Evolutionary conservation across 2,888 invertebrate species (phyloP).

Genomic region (Rapana venosa): DNA sequence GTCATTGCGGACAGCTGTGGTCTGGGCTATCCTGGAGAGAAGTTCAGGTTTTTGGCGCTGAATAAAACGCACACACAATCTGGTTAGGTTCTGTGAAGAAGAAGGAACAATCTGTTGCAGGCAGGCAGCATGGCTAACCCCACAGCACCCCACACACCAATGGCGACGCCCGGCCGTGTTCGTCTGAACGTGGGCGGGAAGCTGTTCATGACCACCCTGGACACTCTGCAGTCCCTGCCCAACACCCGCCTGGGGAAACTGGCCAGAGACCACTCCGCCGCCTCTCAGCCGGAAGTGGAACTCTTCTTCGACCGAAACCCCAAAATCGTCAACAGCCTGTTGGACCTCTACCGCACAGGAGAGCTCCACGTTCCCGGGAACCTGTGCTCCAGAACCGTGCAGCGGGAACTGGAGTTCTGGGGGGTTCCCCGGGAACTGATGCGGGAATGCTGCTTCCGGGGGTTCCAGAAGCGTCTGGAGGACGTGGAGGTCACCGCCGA

Average conservation of each 20-base stretch:
- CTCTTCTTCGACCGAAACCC: slow-evolving; percentile 67
- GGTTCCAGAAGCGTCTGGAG: slow-evolving; percentile 51
- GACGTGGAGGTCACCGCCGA: slow-evolving; percentile 53
- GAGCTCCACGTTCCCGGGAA: slow-evolving; percentile 65
- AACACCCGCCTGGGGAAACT: slow-evolving; percentile 50
- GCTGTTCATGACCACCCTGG: slow-evolving; percentile 48
- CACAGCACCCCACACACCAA: neutral
- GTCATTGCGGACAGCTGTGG: no score
- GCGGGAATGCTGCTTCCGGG: slow-evolving; percentile 63
- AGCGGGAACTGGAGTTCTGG: slow-evolving; percentile 67
- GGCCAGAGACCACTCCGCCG: slow-evolving; percentile 38
- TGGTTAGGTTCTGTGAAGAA: no score
- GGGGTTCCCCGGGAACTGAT: slow-evolving; percentile 59
- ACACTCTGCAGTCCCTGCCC: slow-evolving; percentile 49
- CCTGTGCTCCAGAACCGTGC: slow-evolving; percentile 62
- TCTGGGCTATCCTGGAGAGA: no score
- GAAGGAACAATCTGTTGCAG: no score
- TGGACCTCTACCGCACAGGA: slow-evolving; percentile 62
- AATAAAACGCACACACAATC: no score
- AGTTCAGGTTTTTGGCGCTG: no score
- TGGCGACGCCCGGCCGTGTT: neutral
- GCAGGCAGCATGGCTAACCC: neutral
- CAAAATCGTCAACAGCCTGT: slow-evolving; percentile 57
- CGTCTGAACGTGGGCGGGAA: slow-evolving; percentile 57
- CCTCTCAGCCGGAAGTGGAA: slow-evolving; percentile 46